phyloP scores from a whole-genome alignment of 2,113 vertebrate genomes.

The Leptodactylus fuscus region DNA sequence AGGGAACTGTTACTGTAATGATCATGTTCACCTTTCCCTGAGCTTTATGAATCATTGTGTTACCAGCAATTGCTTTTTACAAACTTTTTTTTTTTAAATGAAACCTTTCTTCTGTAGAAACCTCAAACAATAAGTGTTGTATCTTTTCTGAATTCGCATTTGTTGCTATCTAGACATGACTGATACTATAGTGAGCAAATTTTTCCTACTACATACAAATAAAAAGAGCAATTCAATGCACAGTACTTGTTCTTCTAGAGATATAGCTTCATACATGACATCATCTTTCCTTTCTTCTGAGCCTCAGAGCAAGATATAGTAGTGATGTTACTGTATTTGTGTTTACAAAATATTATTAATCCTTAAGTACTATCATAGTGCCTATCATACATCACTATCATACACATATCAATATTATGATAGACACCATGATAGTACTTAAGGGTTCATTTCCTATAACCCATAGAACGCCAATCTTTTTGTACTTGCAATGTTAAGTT shows the following conservation, averaged over 20 bases:
- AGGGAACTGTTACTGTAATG: conserved; percentile 43
- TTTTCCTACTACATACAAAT: neutral
- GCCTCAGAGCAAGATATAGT: too few relatives aligned
- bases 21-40: conserved; percentile 30
- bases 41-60: conserved; percentile 39
- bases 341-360: too few relatives aligned
- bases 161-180: neutral
- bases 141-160: neutral
- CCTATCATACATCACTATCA: too few relatives aligned
- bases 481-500: too few relatives aligned
- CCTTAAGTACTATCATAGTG: too few relatives aligned
- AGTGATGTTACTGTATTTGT: too few relatives aligned
- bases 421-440: too few relatives aligned
- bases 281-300: too few relatives aligned
- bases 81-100: conserved; percentile 22
- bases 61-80: conserved; percentile 34
- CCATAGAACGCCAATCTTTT: too few relatives aligned
- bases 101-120: neutral
- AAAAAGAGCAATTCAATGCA: neutral
- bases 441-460: too few relatives aligned
- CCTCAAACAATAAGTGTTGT: neutral
- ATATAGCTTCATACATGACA: too few relatives aligned
- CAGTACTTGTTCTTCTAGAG: neutral
- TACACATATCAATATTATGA: too few relatives aligned
- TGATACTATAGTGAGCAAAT: neutral